Base-by-base conservation (phyloP, 2,888 invertebrate species). In the Tromatobia lineatoria region DNA sequence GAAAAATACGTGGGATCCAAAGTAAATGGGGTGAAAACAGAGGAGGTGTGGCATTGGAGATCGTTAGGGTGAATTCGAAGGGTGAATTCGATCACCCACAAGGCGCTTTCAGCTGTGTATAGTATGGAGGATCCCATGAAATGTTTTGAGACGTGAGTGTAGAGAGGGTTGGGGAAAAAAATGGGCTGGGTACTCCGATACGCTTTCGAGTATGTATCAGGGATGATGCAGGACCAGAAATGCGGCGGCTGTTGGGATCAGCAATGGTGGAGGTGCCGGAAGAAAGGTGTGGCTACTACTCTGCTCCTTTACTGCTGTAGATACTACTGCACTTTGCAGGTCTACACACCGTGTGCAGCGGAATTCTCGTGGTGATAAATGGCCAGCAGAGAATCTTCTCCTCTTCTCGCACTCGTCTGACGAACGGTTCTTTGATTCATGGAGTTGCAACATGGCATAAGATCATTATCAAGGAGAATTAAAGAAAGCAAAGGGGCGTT, bases 321-420 rank as follows among this genome's bases (percentile, higher is more conserved):
- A 57, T 64, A 29, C 38, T 47, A 54, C 54, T 69, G 59, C 70
- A 29, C 57, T 66, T 50, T 42, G 29, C 57, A 34, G 47, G 7
- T 71, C 20, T 80, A 78, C 73, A 66, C 64, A 71, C 42, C 69
- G 52, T 69, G 75, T 61, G 80, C 78, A 85, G 80, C 66, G 82
- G 85, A 86, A 88, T 88, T 88, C 86, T 86, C 82, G 71, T 82
- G 76, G 84, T 90, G 88, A 91, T 90, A 89, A 91, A 91, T 90
- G 87, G 82, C 82, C 85, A 85, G 71, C 79, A 20, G 83, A 70
- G 59, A 64, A 57, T 80, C 61, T 61, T 38, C 75, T 77, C 45
- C 69, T 54, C 66, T 83, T 73, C 71, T 80, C 66, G 64, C 77
- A 61, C 71, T 69, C 57, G 80, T 61, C 64, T 71, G 85, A 83